Base-by-base conservation (phyloP, 2,113 vertebrate species). In the Marmota monax region DNA sequence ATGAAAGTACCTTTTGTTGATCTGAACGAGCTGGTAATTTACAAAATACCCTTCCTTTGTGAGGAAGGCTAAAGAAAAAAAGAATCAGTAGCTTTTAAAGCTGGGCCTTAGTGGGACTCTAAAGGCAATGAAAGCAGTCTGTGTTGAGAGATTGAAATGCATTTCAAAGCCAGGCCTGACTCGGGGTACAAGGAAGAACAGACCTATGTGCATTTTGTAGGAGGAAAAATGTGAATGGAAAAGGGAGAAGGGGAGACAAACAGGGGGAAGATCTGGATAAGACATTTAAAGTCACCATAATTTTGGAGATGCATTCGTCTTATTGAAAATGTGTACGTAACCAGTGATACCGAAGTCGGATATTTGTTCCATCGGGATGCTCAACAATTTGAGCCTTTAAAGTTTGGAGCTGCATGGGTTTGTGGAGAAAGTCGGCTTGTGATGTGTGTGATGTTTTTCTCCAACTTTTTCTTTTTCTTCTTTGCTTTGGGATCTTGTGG, bases 1-100 rank as follows among this genome's bases (percentile, higher is more conserved):
- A 99, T 99, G 99, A 99, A 99, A 99, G 99, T 99, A 99, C 99
- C 99, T 99, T 99, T 99, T 99, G 99, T 99, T 99, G 99, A 99
- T 99, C 99, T 99, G 99, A 99, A 99, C 99, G 99, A 99, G 99
- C 99, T 99, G 99, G 99, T 99, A 99, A 99, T 99, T 99, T 99
- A 99, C 99, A 99, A 99, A 99, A 99, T 99, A 99, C 99, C 99
- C 99, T 99, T 99, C 99, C 98, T 99, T 99, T 99, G 99, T 99
- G 99, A 99, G 99, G 98, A 99, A 99, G 99, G 99, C 99, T 99
- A 99, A 99, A 99, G 99, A 99, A 99, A 99, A 99, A 99, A 99
- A 99, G 99, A 99, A 99, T 99, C 99, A 99, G 99, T 99, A 99
- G 99, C 99, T 99, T 99, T 99, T 99, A 99, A 99, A 99, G 99